Evolutionary conservation across 1,140 invertebrate genomes (phyloP).

Genomic region (Philopotamus ludificatus): DNA sequence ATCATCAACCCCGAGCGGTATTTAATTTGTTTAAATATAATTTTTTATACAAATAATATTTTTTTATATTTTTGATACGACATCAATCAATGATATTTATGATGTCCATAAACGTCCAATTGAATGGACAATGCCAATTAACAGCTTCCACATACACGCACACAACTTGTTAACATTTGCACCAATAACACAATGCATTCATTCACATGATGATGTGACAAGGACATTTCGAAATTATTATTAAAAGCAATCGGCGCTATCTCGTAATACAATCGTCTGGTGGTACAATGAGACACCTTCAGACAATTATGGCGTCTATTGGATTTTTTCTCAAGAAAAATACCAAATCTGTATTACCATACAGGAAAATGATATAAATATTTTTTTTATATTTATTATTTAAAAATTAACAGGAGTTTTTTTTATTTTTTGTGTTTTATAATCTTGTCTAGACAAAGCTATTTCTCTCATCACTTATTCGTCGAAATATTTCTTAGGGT

Average conservation of each 20-base stretch:
- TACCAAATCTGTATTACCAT: neutral
- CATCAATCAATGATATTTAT: neutral
- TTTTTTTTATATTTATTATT: too few species aligned
- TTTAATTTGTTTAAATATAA: neutral
- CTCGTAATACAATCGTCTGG: neutral
- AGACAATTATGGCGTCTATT: too few species aligned
- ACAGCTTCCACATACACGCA: neutral
- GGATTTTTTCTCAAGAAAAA: too few species aligned
- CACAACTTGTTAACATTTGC: neutral
- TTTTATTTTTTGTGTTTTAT: too few species aligned
- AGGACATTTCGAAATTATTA: neutral
- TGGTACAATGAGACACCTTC: neutral
- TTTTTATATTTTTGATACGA: neutral
- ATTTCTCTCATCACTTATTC: too few species aligned
- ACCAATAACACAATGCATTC: neutral
- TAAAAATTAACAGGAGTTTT: neutral
- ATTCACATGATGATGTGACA: neutral
- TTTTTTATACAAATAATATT: too few species aligned
- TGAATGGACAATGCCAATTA: too few species aligned
- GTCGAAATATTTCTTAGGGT: too few species aligned
- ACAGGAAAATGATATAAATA: neutral
- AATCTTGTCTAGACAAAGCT: too few species aligned
- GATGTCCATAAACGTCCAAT: neutral
- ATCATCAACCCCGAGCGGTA: slow-evolving; percentile 4
- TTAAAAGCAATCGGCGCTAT: neutral